These are phyloP conservation scores for Ochropacha duplaris DNA, from an alignment of 2,888 invertebrate genomes.

Conservation along the genomic window DNA sequence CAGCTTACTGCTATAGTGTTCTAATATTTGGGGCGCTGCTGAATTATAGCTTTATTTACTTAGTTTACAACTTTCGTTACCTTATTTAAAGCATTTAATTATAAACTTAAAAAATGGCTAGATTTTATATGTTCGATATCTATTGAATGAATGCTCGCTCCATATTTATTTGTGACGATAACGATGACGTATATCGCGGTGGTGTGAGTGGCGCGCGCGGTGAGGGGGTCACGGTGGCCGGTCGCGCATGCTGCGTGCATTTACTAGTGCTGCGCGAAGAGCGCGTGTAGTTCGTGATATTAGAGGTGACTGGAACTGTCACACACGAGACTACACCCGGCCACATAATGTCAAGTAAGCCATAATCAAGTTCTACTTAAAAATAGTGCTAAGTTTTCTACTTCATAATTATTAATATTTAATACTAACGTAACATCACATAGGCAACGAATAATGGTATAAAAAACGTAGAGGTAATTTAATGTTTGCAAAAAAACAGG, in stretches of 20 bases:
- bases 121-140: neutral
- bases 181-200: conserved; percentile 22
- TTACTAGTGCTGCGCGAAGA: conserved; percentile 71
- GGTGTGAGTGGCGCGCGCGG: conserved; percentile 42
- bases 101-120: neutral
- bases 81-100: conserved; percentile 2
- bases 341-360: conserved; percentile 79
- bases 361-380: neutral
- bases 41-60: no score
- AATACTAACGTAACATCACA: neutral
- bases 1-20: no score
- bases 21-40: no score
- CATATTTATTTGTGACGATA: conserved; percentile 21
- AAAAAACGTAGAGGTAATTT: neutral
- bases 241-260: conserved; percentile 65
- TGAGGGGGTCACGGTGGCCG: conserved; percentile 50
- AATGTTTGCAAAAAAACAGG: neutral
- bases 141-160: neutral
- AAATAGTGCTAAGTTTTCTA: neutral
- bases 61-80: no score
- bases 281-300: conserved; percentile 74
- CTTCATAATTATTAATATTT: neutral
- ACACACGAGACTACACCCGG: conserved; percentile 72
- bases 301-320: conserved; percentile 73
- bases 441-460: neutral